Percentiles rank a stretch among this genome's conserved stretches.
Evolutionary conservation across 2,888 invertebrate genomes (phyloP).

Genomic region (Drosophila eohydei): DNA sequence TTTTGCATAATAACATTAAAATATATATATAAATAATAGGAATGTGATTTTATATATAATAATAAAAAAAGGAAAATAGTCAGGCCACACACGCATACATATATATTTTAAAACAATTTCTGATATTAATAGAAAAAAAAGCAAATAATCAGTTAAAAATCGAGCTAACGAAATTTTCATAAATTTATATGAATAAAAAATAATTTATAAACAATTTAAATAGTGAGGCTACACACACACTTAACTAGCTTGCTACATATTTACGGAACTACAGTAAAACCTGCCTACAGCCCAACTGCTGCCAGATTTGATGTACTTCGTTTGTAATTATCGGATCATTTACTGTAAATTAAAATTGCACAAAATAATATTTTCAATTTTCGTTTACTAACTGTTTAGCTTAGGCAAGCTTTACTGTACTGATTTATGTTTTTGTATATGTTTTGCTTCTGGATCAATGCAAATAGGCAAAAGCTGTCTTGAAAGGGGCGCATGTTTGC

Average conservation of each 20-base stretch:
- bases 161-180: not conserved
- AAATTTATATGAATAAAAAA: not conserved
- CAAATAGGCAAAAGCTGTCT: slow-evolving; percentile 15
- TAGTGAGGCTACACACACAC: not conserved
- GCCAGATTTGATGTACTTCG: not conserved
- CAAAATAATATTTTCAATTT: not conserved
- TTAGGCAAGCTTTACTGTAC: not conserved
- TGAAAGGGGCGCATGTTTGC: not conserved
- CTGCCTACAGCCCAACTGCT: not conserved
- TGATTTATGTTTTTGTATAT: slow-evolving; percentile 5
- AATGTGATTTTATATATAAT: slow-evolving; percentile 71
- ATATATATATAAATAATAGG: slow-evolving; percentile 38
- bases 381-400: too few species aligned
- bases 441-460: slow-evolving; percentile 21
- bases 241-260: slow-evolving; percentile 11
- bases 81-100: slow-evolving; percentile 25
- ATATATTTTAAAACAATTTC: not conserved
- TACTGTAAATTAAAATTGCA: too few species aligned
- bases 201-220: slow-evolving; percentile 5
- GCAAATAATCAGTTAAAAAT: not conserved
- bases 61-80: slow-evolving; percentile 26
- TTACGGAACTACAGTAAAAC: slow-evolving; percentile 2
- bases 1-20: slow-evolving; percentile 33
- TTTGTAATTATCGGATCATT: not conserved
- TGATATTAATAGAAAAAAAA: not conserved